A percentile compares a stretch with the other conserved stretches of the same genome.
These are phyloP conservation scores for Babylonia areolata DNA, from an alignment of 1,140 invertebrate genomes.

Conservation along the genomic window DNA sequence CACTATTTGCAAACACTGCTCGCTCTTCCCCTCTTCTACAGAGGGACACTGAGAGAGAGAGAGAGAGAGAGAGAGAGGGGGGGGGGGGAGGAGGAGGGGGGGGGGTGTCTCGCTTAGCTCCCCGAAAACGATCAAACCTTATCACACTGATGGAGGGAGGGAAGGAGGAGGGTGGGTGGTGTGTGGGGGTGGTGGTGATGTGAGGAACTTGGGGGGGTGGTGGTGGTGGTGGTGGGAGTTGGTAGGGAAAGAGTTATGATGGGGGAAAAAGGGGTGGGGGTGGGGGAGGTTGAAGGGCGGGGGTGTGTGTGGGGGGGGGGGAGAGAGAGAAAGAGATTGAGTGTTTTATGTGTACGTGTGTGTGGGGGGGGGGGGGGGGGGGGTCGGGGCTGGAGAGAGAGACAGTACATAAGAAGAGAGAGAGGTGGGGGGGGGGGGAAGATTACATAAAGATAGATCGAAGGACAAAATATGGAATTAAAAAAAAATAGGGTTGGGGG, in stretches of 20 bases:
- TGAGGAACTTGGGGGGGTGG: neutral
- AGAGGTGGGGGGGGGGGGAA: too few relatives aligned
- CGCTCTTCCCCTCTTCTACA: neutral
- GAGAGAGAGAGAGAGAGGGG: neutral
- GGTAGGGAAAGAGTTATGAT: too few relatives aligned
- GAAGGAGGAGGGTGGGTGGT: neutral
- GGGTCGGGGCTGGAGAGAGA: neutral
- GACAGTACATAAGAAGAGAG: neutral
- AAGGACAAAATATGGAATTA: too few relatives aligned
- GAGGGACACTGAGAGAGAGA: neutral
- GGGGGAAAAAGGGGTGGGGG: too few relatives aligned
- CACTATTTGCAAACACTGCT: slow-evolving; percentile 38
- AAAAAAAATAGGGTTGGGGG: too few relatives aligned
- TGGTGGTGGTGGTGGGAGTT: neutral
- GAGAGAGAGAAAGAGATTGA: too few relatives aligned
- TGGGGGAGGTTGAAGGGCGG: too few relatives aligned
- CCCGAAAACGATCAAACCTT: neutral
- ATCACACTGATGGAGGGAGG: neutral
- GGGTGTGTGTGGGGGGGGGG: neutral
- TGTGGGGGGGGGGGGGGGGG: neutral
- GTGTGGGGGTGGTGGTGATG: neutral
- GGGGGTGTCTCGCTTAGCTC: neutral
- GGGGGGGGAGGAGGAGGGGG: neutral
- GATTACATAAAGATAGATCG: too few relatives aligned
- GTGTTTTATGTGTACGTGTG: too few relatives aligned